A percentile compares a stretch with the other conserved stretches of the same genome.
Conservation (phyloP, 2,113 vertebrate species). For the Salminus brasiliensis region DNA sequence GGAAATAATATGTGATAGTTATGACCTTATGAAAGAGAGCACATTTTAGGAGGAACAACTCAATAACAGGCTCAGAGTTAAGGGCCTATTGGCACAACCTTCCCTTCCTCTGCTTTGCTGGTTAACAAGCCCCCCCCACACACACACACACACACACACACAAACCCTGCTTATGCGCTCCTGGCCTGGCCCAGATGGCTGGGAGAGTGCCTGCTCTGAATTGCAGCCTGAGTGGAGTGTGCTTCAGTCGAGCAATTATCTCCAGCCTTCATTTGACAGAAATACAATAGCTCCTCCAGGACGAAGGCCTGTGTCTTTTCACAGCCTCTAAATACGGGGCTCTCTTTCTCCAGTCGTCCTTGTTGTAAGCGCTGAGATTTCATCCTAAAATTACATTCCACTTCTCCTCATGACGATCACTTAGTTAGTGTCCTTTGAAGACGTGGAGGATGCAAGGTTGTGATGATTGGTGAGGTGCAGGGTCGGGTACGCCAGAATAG, state of each 20-base stretch:
- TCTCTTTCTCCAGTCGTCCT: conserved; percentile 52
- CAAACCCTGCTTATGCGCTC: no score
- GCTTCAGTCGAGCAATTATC: conserved; percentile 47
- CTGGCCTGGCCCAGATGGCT: conserved; percentile 7
- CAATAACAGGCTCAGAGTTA: neutral
- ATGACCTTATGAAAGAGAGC: no score
- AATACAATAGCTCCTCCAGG: conserved; percentile 38
- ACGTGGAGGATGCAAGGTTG: conserved; percentile 52
- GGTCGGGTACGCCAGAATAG: neutral
- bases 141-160: no score
- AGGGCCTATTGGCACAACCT: neutral
- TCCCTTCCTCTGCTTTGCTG: neutral
- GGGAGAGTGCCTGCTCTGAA: conserved; percentile 26
- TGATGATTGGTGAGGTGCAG: neutral
- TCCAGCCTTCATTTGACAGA: conserved; percentile 25
- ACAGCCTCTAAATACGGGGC: conserved; percentile 13
- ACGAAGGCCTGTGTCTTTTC: conserved; percentile 15
- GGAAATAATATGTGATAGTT: neutral
- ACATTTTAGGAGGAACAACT: neutral
- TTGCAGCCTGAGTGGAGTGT: conserved; percentile 24
- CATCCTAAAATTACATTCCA: conserved; percentile 60
- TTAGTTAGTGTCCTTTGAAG: conserved; percentile 54
- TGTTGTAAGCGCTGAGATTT: conserved; percentile 46
- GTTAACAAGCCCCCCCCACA: conserved; percentile 6
- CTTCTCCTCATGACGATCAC: conserved; percentile 55